Base-by-base conservation (phyloP, 2,113 vertebrate genomes). In the Chloroceryle aenea region DNA sequence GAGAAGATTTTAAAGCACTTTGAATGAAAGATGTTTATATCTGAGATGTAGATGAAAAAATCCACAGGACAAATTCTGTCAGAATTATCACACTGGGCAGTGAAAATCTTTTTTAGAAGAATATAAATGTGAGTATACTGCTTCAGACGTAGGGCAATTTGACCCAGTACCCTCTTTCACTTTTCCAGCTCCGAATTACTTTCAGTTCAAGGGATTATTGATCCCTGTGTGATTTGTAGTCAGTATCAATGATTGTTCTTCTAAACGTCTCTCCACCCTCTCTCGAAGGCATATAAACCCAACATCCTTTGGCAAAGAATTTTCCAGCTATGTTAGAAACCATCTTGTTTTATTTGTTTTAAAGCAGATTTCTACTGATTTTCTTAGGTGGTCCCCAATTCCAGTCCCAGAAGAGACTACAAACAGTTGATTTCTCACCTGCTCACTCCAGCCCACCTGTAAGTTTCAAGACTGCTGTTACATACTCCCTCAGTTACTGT, bases 1-100 rank as follows among this genome's bases (percentile, higher is more conserved):
- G 59, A 84, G 98, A 98, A 98, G 96, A 95, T 36, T 86, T 94
- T 76, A 91, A 64, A 93, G 86, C 85, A 75, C 73, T 93, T 94
- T 87, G 62, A 56, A 78, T 40, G 14, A 74, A 86, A 90, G 25
- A 78, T 26, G 4, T 48, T 93, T 90, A 11, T 81, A 45, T 78
- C 48, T 53, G 67, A 94, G 55, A 19, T 48, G 47, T 5, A 56
- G 72, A 77, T 12, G 18, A 61, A 79, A 94, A 92, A 63, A 40
- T 47, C 25, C 2, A 1, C 29, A 14, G 45, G 45, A 71, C 14
- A 87, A 89, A 55, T 27, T 10, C 12, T 38, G 62, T 25, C 71
- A 77, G 45, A 85, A 74, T 85, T 74, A 50, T 32, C 55, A 67
- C 12, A 4, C 6, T 32, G 50, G 26, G 15, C 72, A 77, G 42